Evolutionary conservation across 2,888 invertebrate genomes (phyloP).

Genomic region (Tachina lurida): DNA sequence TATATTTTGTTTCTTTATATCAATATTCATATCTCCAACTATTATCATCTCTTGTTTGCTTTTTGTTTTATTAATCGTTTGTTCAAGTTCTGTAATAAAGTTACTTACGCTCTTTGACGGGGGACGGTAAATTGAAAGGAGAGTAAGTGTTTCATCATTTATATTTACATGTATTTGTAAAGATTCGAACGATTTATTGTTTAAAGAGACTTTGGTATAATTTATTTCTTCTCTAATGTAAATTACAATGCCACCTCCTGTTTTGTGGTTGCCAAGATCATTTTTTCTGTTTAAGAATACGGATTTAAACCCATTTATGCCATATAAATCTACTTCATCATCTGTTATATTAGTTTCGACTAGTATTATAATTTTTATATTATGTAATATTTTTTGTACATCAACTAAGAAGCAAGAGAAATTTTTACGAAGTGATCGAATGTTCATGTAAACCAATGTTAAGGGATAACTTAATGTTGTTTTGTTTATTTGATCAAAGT

Average conservation of each 20-base stretch:
- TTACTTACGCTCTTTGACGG: not conserved
- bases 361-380: not conserved
- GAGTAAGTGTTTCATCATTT: not conserved
- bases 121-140: conserved; percentile 1
- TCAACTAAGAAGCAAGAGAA: not conserved
- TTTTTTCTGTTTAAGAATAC: not conserved
- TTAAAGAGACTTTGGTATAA: not conserved
- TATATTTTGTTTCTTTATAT: not conserved
- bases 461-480: conserved; percentile 1
- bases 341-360: conserved; percentile 6
- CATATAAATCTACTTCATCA: not conserved
- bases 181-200: not conserved
- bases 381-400: not conserved
- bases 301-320: not conserved
- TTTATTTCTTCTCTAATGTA: conserved; percentile 3
- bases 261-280: not conserved
- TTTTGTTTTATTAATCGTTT: not conserved
- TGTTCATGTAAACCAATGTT: conserved; percentile 14
- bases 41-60: not conserved
- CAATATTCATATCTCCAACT: conserved; percentile 20
- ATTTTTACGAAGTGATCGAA: not conserved
- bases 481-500: conserved; percentile 10
- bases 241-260: conserved; percentile 1
- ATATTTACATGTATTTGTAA: not conserved
- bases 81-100: conserved; percentile 12